Percentiles rank a stretch among this genome's conserved stretches.
These are phyloP conservation scores for Apamea crenata DNA, from an alignment of 2,888 invertebrate genomes.

Conservation along the genomic window DNA sequence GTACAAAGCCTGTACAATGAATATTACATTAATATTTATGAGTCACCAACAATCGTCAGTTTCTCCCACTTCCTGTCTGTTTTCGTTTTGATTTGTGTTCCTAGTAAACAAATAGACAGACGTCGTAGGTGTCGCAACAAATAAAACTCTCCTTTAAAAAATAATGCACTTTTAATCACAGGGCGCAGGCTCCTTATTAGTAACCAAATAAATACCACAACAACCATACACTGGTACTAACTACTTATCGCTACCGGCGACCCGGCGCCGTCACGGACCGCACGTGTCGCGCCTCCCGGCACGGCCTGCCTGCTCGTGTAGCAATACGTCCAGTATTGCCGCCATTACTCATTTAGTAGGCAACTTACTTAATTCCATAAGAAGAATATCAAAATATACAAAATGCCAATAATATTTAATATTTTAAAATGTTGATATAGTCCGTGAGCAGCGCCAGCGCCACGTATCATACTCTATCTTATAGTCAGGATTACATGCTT, in stretches of 20 bases:
- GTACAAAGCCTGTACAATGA: not conserved
- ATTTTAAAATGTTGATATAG: conserved; percentile 13
- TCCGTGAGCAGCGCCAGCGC: conserved; percentile 60
- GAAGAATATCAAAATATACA: conserved; percentile 48
- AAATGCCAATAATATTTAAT: conserved; percentile 26
- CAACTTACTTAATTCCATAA: conserved; percentile 6
- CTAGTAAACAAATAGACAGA: not conserved
- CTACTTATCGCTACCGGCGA: conserved; percentile 70
- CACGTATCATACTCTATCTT: conserved; percentile 47
- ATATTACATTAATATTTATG: not conserved
- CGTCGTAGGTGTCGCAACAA: conserved; percentile 5
- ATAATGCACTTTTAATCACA: conserved; percentile 88
- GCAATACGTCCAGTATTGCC: conserved; percentile 25
- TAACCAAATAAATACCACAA: conserved; percentile 85
- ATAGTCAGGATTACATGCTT: conserved; percentile 58
- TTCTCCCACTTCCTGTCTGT: not conserved
- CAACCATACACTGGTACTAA: conserved; percentile 79
- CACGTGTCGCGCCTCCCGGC: not conserved
- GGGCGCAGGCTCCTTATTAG: conserved; percentile 76
- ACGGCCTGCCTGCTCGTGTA: not conserved
- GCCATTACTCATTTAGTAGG: conserved; percentile 15
- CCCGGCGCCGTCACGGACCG: conserved; percentile 22
- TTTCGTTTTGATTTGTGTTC: not conserved
- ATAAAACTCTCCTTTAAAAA: conserved; percentile 72
- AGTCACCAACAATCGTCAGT: not conserved